Evolutionary conservation across 2,888 invertebrate species (phyloP).

Genomic region (Sisyra nigra): DNA sequence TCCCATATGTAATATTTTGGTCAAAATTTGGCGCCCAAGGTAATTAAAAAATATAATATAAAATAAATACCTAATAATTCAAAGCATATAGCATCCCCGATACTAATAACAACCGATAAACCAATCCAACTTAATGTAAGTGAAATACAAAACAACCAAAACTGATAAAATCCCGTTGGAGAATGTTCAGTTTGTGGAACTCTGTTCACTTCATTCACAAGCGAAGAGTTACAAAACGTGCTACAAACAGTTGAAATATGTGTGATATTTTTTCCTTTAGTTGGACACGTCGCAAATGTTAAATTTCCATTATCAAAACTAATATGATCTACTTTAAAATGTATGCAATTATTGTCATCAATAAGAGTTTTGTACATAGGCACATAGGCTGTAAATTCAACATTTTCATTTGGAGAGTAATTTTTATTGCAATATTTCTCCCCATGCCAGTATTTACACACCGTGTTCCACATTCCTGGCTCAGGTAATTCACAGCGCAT

Average conservation of each 20-base stretch:
- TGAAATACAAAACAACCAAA: slow-evolving; percentile 62
- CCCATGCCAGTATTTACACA: slow-evolving; percentile 12
- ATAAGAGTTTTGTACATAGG: too few relatives aligned
- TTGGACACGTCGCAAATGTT: background rate
- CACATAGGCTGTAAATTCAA: too few relatives aligned
- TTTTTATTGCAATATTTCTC: slow-evolving; percentile 9
- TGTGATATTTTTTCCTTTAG: background rate
- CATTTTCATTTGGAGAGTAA: too few relatives aligned
- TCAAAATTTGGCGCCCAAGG: too few relatives aligned
- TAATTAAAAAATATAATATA: too few relatives aligned
- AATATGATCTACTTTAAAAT: too few relatives aligned
- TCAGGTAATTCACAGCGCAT: slow-evolving; percentile 9
- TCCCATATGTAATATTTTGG: too few relatives aligned
- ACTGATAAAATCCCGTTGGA: slow-evolving; percentile 36
- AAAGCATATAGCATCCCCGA: slow-evolving; percentile 83
- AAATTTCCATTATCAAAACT: background rate
- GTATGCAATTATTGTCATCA: too few relatives aligned
- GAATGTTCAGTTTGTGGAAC: slow-evolving; percentile 23
- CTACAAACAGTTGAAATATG: slow-evolving; percentile 14
- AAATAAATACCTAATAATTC: slow-evolving; percentile 55
- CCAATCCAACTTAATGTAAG: slow-evolving; percentile 69
- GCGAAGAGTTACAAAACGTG: slow-evolving; percentile 19
- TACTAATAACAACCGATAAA: slow-evolving; percentile 72
- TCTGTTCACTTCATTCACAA: slow-evolving; percentile 31
- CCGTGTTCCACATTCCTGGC: slow-evolving; percentile 9